Evolutionary conservation across 2,888 invertebrate genomes (phyloP).

Genomic region (Cryptocephalus moraei): DNA sequence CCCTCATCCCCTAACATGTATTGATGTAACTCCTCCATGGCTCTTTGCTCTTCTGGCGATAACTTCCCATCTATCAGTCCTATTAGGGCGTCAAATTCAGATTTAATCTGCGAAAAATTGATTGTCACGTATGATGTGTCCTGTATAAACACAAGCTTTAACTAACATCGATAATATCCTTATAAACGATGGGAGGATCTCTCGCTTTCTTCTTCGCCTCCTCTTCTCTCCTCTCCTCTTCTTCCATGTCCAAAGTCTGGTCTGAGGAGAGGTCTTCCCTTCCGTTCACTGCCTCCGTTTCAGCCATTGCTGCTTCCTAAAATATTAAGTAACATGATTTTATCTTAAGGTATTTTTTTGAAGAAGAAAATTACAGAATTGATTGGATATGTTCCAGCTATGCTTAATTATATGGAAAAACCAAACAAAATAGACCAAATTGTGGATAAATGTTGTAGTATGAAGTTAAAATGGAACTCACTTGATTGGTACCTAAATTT

Average conservation of each 20-base stretch:
- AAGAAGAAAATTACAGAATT: no score
- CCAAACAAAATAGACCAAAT: no score
- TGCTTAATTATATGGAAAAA: no score
- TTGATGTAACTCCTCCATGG: constrained; percentile 74
- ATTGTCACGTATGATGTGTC: background rate
- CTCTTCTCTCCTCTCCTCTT: constrained; percentile 53
- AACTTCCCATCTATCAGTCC: constrained; percentile 61
- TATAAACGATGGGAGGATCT: constrained; percentile 73
- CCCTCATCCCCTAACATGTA: constrained; percentile 84
- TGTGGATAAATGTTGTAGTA: no score
- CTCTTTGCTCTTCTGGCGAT: constrained; percentile 62
- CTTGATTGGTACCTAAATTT: no score
- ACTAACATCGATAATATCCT: constrained; percentile 59
- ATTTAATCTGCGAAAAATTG: constrained; percentile 45
- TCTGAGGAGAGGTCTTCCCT: constrained; percentile 42
- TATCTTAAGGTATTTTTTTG: no score
- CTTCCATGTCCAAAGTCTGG: constrained; percentile 45
- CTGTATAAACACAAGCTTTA: background rate
- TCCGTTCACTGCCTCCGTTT: constrained; percentile 28
- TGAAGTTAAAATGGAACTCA: no score
- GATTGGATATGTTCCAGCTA: no score
- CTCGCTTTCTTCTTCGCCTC: constrained; percentile 61
- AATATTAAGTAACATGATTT: no score
- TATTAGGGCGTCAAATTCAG: constrained; percentile 64
- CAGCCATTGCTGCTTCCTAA: constrained; percentile 13